Percentiles rank a stretch among this genome's conserved stretches.
Conservation (phyloP, 2,797 vertebrate species). For the Gobio occitaniae region DNA sequence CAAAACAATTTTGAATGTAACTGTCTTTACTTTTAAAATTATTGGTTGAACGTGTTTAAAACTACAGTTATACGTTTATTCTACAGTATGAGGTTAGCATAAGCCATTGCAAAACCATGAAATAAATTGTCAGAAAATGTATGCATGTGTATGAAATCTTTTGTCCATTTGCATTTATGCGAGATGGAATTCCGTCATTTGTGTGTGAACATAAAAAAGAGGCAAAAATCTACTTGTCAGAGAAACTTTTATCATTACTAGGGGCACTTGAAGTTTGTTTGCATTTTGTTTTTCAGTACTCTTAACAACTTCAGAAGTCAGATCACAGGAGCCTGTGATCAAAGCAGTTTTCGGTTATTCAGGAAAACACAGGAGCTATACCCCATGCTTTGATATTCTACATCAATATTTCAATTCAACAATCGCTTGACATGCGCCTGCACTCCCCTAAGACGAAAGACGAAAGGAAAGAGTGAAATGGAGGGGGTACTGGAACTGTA, state of each 20-base stretch:
- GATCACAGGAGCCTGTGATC: constrained; percentile 87
- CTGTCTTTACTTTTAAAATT: neutral
- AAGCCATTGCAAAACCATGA: neutral
- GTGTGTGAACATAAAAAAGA: constrained; percentile 69
- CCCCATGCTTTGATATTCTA: constrained; percentile 86
- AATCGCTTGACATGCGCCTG: constrained; percentile 86
- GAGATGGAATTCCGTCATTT: constrained; percentile 71
- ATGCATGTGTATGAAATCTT: neutral
- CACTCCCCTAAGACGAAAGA: constrained; percentile 82
- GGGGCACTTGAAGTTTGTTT: constrained; percentile 88
- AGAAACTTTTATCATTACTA: constrained; percentile 86
- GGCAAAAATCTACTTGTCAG: constrained; percentile 77
- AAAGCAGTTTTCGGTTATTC: constrained; percentile 86
- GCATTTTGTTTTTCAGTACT: constrained; percentile 87
- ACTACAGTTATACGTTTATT: neutral
- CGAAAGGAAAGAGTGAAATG: constrained; percentile 70
- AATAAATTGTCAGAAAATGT: neutral
- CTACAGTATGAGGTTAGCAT: neutral
- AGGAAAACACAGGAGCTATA: constrained; percentile 87
- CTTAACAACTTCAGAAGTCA: constrained; percentile 90
- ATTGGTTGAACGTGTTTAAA: neutral
- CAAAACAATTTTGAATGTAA: neutral
- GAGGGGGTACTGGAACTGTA: constrained; percentile 36
- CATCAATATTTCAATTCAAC: constrained; percentile 91
- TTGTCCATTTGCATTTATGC: constrained; percentile 73